Conservation (phyloP, 2,888 invertebrate genomes). For the Melipona bicolor region DNA sequence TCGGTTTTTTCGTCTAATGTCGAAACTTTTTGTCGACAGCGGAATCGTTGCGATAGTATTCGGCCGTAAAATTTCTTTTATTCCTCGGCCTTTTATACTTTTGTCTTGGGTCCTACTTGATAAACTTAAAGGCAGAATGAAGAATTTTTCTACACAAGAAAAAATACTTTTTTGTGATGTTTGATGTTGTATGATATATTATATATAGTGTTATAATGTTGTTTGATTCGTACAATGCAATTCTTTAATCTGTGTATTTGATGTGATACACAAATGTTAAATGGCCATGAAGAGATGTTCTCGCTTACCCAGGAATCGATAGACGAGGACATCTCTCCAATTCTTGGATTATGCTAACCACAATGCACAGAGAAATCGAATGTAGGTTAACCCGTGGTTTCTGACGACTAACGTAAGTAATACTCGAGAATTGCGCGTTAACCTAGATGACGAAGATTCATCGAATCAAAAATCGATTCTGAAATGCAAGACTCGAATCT, state of each 20-base stretch:
- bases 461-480: background rate
- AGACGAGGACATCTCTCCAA: conserved; percentile 44
- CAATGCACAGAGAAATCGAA: conserved; percentile 60
- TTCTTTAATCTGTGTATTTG: too few species aligned
- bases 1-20: background rate
- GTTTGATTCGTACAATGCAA: too few species aligned
- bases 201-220: too few species aligned
- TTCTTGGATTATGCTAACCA: conserved; percentile 65
- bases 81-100: too few species aligned
- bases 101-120: too few species aligned
- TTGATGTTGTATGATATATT: too few species aligned
- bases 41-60: conserved; percentile 47
- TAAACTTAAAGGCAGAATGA: too few species aligned
- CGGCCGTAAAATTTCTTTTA: background rate
- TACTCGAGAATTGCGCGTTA: conserved; percentile 20
- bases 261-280: background rate
- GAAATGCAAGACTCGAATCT: background rate
- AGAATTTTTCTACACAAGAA: too few species aligned
- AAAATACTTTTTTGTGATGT: too few species aligned
- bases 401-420: conserved; percentile 21
- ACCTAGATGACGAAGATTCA: background rate
- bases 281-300: conserved; percentile 47
- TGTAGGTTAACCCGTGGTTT: conserved; percentile 67
- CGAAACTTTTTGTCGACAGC: conserved; percentile 21
- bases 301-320: conserved; percentile 33